Evolutionary conservation across 2,113 vertebrate species (phyloP).

Genomic region (Passer montanus): DNA sequence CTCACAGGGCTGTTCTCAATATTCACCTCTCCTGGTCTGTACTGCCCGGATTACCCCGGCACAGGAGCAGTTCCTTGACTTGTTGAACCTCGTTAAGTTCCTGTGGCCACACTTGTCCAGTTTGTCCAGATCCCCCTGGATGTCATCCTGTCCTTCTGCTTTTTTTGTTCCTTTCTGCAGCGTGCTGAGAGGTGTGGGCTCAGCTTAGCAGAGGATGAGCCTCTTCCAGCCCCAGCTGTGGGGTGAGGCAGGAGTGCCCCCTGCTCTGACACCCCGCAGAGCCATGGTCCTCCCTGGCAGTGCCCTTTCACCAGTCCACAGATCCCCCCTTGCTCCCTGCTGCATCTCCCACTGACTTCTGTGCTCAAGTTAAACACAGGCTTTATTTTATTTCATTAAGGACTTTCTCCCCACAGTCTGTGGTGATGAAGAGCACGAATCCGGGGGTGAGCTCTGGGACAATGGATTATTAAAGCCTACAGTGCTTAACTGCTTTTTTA

Average conservation of each 20-base stretch:
- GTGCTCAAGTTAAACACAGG: not conserved
- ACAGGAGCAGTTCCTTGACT: not conserved
- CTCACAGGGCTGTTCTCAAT: not conserved
- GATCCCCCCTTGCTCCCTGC: not conserved
- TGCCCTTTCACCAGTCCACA: not conserved
- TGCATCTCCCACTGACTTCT: not conserved
- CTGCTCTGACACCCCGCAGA: not conserved
- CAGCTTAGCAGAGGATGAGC: not conserved
- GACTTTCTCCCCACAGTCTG: not conserved
- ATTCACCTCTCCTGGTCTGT: not conserved
- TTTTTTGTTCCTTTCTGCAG: not conserved
- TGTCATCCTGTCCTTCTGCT: not conserved
- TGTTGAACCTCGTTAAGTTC: not conserved
- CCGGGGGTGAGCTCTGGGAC: not conserved
- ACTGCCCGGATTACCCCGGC: accelerated
- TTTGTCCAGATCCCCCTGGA: not conserved
- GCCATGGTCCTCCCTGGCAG: not conserved
- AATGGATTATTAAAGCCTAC: constrained; percentile 29
- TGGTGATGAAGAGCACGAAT: not conserved
- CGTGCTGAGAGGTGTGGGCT: not conserved
- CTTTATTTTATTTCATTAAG: not conserved
- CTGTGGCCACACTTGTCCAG: too few relatives aligned
- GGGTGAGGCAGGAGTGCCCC: not conserved
- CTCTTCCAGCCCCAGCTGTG: accelerated
- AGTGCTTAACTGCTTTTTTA: constrained; percentile 7